Evolutionary conservation across 2,797 vertebrate genomes (phyloP).

Genomic region (Lepilemur septentrionalis): DNA sequence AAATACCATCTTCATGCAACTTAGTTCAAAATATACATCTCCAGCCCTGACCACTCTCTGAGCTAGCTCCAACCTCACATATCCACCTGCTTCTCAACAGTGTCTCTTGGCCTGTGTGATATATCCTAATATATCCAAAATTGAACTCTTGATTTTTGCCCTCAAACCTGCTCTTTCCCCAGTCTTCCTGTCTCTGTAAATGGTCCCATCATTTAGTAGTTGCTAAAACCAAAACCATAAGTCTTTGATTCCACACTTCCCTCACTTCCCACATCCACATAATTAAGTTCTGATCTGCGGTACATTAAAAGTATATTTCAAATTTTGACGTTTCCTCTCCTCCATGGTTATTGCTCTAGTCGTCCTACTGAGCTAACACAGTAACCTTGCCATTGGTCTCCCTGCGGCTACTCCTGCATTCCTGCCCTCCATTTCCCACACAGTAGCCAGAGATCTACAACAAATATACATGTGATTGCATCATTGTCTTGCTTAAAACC

Average conservation of each 20-base stretch:
- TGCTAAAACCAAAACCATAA: neutral
- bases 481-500: neutral
- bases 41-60: neutral
- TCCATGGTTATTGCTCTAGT: neutral
- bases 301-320: neutral
- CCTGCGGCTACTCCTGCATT: neutral
- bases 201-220: neutral
- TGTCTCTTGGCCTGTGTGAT: neutral
- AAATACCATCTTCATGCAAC: neutral
- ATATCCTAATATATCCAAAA: neutral
- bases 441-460: neutral
- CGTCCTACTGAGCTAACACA: neutral
- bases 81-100: neutral
- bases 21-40: neutral
- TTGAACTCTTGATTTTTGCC: neutral
- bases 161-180: neutral
- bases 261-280: neutral
- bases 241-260: neutral
- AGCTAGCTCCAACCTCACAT: neutral
- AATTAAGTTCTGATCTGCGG: neutral
- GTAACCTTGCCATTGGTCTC: neutral
- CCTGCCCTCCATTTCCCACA: neutral
- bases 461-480: neutral
- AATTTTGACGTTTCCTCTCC: neutral
- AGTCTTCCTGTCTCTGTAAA: neutral